A percentile compares a stretch with the other conserved stretches of the same genome.
These are phyloP conservation scores for Psammodynastes pulverulentus DNA, from an alignment of 2,113 vertebrate genomes.

Conservation along the genomic window DNA sequence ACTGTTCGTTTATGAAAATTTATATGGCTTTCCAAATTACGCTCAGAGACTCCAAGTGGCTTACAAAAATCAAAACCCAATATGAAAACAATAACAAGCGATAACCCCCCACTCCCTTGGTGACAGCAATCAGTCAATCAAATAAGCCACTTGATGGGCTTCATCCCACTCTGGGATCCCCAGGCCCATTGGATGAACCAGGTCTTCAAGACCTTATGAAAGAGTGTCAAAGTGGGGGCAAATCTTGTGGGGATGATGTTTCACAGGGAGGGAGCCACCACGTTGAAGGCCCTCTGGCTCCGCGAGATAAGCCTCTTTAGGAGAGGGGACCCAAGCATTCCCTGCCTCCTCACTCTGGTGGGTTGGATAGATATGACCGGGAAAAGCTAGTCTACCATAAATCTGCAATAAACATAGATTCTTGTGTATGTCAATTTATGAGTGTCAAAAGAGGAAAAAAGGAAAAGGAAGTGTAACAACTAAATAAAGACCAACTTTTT, in stretches of 20 bases:
- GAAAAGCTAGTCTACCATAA: background rate
- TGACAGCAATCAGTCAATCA: background rate
- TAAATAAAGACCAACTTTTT: background rate
- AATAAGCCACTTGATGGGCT: background rate
- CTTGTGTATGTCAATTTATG: background rate
- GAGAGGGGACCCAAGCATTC: background rate
- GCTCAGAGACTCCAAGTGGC: background rate
- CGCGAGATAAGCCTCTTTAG: background rate
- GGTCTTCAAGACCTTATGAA: background rate
- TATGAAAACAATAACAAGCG: background rate
- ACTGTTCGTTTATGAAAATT: background rate
- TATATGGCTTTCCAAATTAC: background rate
- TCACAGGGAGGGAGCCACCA: background rate
- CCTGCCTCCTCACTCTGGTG: too few relatives aligned
- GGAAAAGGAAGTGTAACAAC: background rate
- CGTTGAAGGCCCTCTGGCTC: too few relatives aligned
- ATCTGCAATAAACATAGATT: background rate
- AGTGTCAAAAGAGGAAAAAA: background rate
- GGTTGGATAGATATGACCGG: background rate
- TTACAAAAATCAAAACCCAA: background rate
- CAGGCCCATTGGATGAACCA: background rate
- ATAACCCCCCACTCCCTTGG: background rate
- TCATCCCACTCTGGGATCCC: background rate
- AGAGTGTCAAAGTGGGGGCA: background rate
- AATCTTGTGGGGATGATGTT: background rate